Base-by-base conservation (phyloP, 1,140 invertebrate genomes). In the Anastrepha ludens region DNA sequence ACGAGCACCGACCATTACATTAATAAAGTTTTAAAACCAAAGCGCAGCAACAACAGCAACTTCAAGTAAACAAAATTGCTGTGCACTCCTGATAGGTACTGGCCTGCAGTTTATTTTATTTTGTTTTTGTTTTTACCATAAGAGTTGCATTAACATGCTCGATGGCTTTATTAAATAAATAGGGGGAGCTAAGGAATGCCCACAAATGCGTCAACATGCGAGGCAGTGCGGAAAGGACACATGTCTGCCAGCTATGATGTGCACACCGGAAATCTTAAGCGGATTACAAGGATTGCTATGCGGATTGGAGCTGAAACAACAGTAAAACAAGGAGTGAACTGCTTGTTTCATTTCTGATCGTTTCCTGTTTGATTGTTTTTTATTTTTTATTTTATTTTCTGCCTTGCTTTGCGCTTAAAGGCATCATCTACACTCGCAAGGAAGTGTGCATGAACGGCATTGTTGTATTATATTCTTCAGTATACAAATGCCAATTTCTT, bases 201-300 rank as follows among this genome's bases (percentile, higher is more conserved):
- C 29, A 41, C 29, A 3, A 2, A 6, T 41, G 65, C 44, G 17
- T 62, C 11, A 4, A 41, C 13, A 47, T 41, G 29, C 29, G 39
- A 67, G 41, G 41, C 6, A 74, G 41, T 47, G 15, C 1, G 44
- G 39, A 74, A 55, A 44, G 39, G 67, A 74, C 67, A 74, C 41
- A 15, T 74, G 67, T 74, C 41, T 47, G 41, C 41, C 41, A 41
- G 17, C n/a, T 29, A 29, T 29, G 0, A 29, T 62, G 4, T 62
- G 8, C 1, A 5, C 47, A 55, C 17, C 47, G 74, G 74, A 20
- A 81, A 55, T 55, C 74, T 55, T 81, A 81, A 81, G 47, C 74
- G 74, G 47, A 81, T 81, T 81, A 81, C 74, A 81, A 81, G n/a
- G n/a, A 55, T 29, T 50, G 74, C 74, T 20, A 55, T 55, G 47